A percentile compares a stretch with the other conserved stretches of the same genome.
Conservation (phyloP, 2,113 vertebrate genomes). For the Pyrgilauda ruficollis region DNA sequence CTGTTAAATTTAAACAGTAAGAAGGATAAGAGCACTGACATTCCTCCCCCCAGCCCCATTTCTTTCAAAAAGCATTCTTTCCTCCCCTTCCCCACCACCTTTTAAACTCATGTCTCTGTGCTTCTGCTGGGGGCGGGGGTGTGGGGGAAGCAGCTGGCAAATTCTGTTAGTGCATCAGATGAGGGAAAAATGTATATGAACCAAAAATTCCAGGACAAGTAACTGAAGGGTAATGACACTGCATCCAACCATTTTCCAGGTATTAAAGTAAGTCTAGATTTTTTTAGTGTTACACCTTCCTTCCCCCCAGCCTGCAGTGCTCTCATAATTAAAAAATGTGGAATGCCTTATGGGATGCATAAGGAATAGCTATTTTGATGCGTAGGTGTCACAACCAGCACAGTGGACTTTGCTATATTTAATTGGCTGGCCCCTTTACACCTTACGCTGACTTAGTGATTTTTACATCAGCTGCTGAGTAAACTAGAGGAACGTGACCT, state of each 20-base stretch:
- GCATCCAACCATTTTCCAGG: not conserved
- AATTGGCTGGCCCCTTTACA: not conserved
- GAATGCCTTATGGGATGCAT: not conserved
- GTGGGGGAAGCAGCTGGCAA: not conserved
- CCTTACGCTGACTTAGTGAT: constrained; percentile 21
- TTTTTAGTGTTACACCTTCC: not conserved
- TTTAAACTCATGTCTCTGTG: not conserved
- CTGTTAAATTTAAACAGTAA: constrained; percentile 80
- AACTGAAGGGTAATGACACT: not conserved
- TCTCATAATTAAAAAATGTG: constrained; percentile 5
- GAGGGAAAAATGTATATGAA: not conserved
- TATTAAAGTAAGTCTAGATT: not conserved
- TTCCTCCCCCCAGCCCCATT: constrained; percentile 32
- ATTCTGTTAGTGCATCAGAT: not conserved
- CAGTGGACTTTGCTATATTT: not conserved
- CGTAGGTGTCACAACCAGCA: not conserved
- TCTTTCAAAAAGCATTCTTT: constrained; percentile 54
- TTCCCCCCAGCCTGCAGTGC: not conserved
- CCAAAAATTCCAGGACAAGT: constrained; percentile 11
- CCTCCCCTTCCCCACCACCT: not conserved
- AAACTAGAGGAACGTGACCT: constrained; percentile 40
- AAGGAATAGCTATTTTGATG: constrained; percentile 7
- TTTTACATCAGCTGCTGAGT: constrained; percentile 40
- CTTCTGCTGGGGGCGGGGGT: not conserved
- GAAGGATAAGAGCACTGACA: constrained; percentile 66